Evolutionary conservation across 2,113 vertebrate species (phyloP), one percentile per base, ranked within the genome.

Genomic region (Desmodus rotundus): DNA sequence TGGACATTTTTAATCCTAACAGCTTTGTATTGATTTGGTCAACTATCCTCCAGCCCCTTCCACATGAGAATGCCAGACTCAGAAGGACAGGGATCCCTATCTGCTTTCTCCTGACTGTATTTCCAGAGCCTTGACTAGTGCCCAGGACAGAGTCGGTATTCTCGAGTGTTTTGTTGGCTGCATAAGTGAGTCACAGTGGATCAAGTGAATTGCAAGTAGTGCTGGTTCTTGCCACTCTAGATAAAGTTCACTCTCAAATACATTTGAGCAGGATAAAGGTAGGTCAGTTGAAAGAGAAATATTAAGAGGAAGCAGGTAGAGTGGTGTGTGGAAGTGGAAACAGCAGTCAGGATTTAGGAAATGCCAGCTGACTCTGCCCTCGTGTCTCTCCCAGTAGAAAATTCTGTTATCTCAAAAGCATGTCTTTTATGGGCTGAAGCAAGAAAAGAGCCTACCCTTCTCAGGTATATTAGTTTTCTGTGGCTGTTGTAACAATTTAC

Each of bases 161-260:
- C 56, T 9, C 8, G 10, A 41, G 11, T 6, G 50, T 41, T 50
- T 63, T 38, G 45, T 17, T 78, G 36, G 31, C 68, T 38, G 14
- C 20, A n/a, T 33, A 50, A 10, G 24, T 8, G 65, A 81, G 16
- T 47, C 15, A 14, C 8, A 28, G 28, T 3, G 24, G 26, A 22
- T 26, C 8, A 0, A 47, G 41, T 2, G 3, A 58, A 38, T 3
- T 0, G 10, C 22, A 4, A 31, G 43, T 0, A 1, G 28, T 14
- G 1, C 65, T 7, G 14, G 19, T 31, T 83, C 52, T 91, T 43
- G 11, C 33, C 47, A 4, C 31, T 26, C 33, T 17, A n/a, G 20
- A 24, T 28, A 12, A 74, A 19, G 54, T 54, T 85, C 33, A 50
- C 12, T 33, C 50, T 41, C 80, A 74, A 86, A 81, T 17, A 15